Base-by-base conservation (phyloP, 2,797 vertebrate genomes). In the Cirrhinus molitorella region DNA sequence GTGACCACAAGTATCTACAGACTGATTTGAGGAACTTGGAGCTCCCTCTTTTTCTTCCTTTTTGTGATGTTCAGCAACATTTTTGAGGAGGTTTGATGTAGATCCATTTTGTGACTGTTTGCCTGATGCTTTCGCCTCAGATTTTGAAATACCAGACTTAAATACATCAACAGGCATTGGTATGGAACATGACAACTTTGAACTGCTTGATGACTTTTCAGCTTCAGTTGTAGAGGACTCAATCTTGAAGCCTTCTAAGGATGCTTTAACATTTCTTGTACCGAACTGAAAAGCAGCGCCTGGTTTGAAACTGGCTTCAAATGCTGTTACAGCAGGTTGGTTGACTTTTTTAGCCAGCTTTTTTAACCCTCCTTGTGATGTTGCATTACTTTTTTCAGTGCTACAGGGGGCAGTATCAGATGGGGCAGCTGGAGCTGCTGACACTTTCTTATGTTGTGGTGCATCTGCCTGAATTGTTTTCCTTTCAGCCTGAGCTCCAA, bases 111-210 rank as follows among this genome's bases (percentile, higher is more conserved):
- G 68, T 5, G 79, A 34, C 66, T 86, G 86, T 76, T 57, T 57
- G 16, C 88, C 84, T 79, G 86, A 61, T 67, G 85, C 70, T 40
- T 85, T 68, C 2, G 85, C 80, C 88, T 92, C 95, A 71, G 92
- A 13, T 0, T 97, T 97, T 77, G 94, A 92, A 92, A 96, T 94
- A 28, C 96, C 97, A 95, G 99, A 99, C 85, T 96, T 98, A 90
- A 98, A 97, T 45, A 94, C 94, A 49, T 85, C 90, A 73, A 90
- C 4, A 87, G 94, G 34, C 53, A 81, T 84, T 57, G 95, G 93
- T 90, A 96, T 89, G 81, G 96, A 93, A 92, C 98, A 97, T 72
- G 91, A 96, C 90, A 98, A 97, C n/a, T 93, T 91, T 68, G 92
- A 93, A 79, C 95, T 93, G 88, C 92, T 94, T 76, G 91, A 76